Evolutionary conservation across 2,797 vertebrate genomes (phyloP), one percentile per base, ranked within the genome.

Genomic region (Sebastes cheni): DNA sequence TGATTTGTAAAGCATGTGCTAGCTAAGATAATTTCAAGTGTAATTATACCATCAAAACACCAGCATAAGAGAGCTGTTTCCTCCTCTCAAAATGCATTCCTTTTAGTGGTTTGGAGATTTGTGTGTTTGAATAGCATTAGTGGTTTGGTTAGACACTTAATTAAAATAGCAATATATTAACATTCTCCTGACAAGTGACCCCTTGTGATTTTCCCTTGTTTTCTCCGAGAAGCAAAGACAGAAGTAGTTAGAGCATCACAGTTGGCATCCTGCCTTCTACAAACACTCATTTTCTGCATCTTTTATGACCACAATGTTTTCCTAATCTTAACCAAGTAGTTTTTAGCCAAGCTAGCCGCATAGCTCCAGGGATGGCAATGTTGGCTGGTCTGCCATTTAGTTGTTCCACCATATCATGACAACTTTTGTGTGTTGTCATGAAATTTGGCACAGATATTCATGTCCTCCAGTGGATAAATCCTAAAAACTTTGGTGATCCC

Each of bases 1-100:
- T 66, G 2, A 72, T 65, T 77, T 66, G 30, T 65, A 71, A 72
- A 80, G 18, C 29, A 55, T 52, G 23, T 75, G 20, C 34, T 10
- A 70, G 46, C 39, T 56, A 74, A 74, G 6, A 80, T 55, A 11
- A 29, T 70, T 77, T 62, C 52, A 64, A 71, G 23, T 68, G 59
- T 71, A 66, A 75, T 82, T 56, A 59, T 50, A 67, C 4, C 56
- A 52, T 81, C 50, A 75, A 60, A 68, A 74, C 8, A 36, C 3
- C 52, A 46, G 25, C 5, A 18, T 8, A 18, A 67, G 36, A 46
- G 18, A 42, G n/a, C 13, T 62, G 13, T 32, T 65, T 75, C 42
- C 30, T 74, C 34, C 4, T 46, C 22, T 68, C 13, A 30, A 23
- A 61, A 60, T 55, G 4, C 3, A 56, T 29, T 20, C 9, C 2